phyloP scores from a whole-genome alignment of 1,140 invertebrate genomes.

The Sarcophaga peregrina region DNA sequence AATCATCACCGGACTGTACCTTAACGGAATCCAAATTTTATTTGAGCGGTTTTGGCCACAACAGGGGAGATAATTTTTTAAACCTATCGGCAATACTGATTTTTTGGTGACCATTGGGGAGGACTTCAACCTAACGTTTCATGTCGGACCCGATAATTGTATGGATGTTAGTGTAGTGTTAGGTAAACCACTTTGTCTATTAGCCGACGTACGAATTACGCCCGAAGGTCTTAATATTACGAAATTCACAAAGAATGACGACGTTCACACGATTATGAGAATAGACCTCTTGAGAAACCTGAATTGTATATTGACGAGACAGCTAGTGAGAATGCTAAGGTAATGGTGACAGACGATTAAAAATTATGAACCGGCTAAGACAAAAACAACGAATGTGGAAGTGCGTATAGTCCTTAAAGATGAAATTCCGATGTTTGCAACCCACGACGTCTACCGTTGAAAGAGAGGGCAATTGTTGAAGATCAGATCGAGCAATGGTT shows the following conservation, averaged over 20 bases:
- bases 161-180: too few species aligned
- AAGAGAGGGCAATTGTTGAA: conserved; percentile 43
- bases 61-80: conserved; percentile 5
- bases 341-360: conserved; percentile 44
- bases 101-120: conserved; percentile 9
- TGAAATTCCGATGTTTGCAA: too few species aligned
- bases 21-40: not conserved
- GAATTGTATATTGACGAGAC: conserved; percentile 17
- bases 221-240: not conserved
- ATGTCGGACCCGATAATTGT: conserved; percentile 2
- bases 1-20: too few species aligned
- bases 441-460: too few species aligned
- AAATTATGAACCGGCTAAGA: not conserved
- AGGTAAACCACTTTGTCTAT: conserved; percentile 10
- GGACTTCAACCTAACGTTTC: not conserved
- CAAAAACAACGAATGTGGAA: too few species aligned
- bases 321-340: conserved; percentile 30
- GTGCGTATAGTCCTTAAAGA: too few species aligned
- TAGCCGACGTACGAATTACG: conserved; percentile 19
- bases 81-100: too few species aligned
- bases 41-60: conserved; percentile 7
- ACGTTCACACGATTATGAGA: conserved; percentile 45
- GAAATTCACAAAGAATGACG: too few species aligned
- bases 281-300: not conserved
- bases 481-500: conserved; percentile 51